These are phyloP conservation scores for Dryas iulia DNA, from an alignment of 1,140 invertebrate genomes.

Conservation along the genomic window DNA sequence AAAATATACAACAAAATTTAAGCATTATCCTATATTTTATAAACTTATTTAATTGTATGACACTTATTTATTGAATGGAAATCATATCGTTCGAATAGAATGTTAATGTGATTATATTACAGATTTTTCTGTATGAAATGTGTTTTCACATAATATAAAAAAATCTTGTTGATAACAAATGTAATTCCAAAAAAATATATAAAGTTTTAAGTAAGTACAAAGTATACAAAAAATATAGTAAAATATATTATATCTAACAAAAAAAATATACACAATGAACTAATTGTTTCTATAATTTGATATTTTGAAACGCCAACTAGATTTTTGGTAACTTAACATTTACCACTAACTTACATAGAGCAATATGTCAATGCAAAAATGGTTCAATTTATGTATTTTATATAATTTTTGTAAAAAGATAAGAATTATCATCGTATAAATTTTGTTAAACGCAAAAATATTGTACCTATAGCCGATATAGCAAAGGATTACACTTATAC, in stretches of 20 bases:
- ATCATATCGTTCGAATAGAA: background rate
- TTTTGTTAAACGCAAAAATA: too few relatives aligned
- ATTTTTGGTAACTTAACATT: conserved; percentile 1
- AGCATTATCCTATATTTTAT: background rate
- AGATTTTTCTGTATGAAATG: too few relatives aligned
- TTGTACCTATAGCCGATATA: too few relatives aligned
- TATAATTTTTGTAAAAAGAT: too few relatives aligned
- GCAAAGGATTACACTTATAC: too few relatives aligned
- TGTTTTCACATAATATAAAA: too few relatives aligned
- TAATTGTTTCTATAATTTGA: background rate
- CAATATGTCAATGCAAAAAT: background rate
- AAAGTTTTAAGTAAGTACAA: background rate
- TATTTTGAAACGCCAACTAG: background rate
- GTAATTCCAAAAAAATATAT: background rate
- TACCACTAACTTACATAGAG: background rate
- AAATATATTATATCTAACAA: background rate
- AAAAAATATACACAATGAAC: too few relatives aligned
- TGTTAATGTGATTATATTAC: too few relatives aligned
- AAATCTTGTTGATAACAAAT: too few relatives aligned
- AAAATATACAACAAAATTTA: background rate
- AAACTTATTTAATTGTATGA: background rate
- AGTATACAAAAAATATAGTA: background rate
- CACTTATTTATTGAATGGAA: background rate
- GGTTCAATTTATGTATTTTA: too few relatives aligned
- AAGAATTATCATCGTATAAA: too few relatives aligned